Percentiles rank a stretch among this genome's conserved stretches.
Conservation (phyloP, 2,113 vertebrate species). For the Bostrychus sinensis region DNA sequence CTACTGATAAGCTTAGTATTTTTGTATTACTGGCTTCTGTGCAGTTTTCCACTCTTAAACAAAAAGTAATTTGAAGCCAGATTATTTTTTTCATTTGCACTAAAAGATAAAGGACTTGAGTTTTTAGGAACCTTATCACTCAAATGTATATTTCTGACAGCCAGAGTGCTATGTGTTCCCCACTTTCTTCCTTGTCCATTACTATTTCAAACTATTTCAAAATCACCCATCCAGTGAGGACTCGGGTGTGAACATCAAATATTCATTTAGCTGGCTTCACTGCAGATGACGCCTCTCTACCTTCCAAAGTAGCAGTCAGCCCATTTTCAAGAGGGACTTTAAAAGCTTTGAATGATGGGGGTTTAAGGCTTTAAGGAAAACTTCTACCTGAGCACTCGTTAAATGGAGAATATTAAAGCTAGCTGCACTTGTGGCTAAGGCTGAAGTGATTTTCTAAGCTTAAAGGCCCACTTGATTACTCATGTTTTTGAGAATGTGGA, state of each 20-base stretch:
- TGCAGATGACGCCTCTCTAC: slow-evolving; percentile 36
- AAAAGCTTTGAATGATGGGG: slow-evolving; percentile 39
- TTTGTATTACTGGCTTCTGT: slow-evolving; percentile 12
- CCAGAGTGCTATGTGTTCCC: not conserved
- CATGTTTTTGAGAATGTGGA: too few relatives aligned
- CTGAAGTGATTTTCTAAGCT: slow-evolving; percentile 4
- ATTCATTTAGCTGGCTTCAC: slow-evolving; percentile 59
- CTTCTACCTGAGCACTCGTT: slow-evolving; percentile 7
- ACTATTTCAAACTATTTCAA: slow-evolving; percentile 38
- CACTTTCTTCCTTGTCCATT: slow-evolving; percentile 13
- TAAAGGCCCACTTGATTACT: too few relatives aligned
- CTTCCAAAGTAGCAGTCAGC: slow-evolving; percentile 27
- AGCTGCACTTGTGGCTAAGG: not conserved
- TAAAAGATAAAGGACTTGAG: too few relatives aligned
- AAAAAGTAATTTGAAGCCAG: too few relatives aligned
- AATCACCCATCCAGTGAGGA: slow-evolving; percentile 34
- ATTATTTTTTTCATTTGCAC: too few relatives aligned
- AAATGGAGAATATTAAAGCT: slow-evolving; percentile 24
- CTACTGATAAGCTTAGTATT: not conserved
- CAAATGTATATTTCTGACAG: too few relatives aligned
- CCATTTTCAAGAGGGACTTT: slow-evolving; percentile 33
- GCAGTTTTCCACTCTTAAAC: not conserved
- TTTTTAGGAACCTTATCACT: too few relatives aligned
- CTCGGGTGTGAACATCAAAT: slow-evolving; percentile 52
- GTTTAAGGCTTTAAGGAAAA: slow-evolving; percentile 24